Base-by-base conservation (phyloP, 2,888 invertebrate genomes). In the Leucoma salicis region DNA sequence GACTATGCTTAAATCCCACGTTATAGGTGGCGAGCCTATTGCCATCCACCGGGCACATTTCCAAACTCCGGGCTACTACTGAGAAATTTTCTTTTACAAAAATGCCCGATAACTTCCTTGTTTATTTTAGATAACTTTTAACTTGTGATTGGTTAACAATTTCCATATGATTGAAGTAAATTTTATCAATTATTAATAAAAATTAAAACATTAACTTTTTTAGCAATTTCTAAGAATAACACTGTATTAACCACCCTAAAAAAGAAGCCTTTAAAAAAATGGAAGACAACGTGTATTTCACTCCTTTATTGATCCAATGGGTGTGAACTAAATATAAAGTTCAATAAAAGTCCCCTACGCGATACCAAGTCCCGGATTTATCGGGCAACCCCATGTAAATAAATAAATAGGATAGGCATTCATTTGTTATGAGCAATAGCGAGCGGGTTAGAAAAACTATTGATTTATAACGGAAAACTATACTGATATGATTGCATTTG, bases 371-470 rank as follows among this genome's bases (percentile, higher is more conserved):
- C 84, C 72, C 76, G 82, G 88, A 89, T 88, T 89, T 87, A 87
- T 87, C 85, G 88, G 68, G 66, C 80, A 82, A 84, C 86, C 86
- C 87, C 83, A 80, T 83, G 78, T 89, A 85, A 88, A 89, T 88
- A 88, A 88, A 87, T 88, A 89, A 89, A 83, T 69, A 76, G 75
- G 69, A 74, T 66, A 69, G 66, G 70, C 81, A 83, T 89, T 83
- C 88, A 88, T 88, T 84, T 80, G 80, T 86, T 87, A 89, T 87
- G 82, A 86, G 82, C 57, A 54, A 61, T 58, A 59, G 66, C 68
- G 74, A 61, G 68, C 70, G 74, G 75, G 80, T 82, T 82, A 80
- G 66, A 66, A 70, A 72, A 77, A 78, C 74, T 84, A 83, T 84
- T 62, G 81, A 82, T 80, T 81, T 43, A 62, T 49, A 54, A 39